Conservation (phyloP, 1,140 invertebrate species). For the Antheraea mylitta region DNA sequence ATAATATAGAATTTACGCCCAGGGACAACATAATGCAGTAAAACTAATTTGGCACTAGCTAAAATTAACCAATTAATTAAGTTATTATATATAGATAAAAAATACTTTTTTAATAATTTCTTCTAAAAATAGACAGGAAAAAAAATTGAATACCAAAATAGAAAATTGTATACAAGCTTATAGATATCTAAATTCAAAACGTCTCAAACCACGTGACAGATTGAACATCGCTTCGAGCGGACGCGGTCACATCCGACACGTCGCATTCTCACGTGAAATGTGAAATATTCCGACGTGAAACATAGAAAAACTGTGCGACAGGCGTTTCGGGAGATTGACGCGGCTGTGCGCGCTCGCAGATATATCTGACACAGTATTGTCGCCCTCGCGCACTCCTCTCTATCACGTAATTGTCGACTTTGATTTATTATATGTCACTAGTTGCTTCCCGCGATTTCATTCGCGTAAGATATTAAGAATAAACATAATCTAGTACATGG, state of each 20-base stretch:
- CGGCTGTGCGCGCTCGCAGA: conserved; percentile 6
- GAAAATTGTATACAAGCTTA: neutral
- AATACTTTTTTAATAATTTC: too few relatives aligned
- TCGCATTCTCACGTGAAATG: conserved; percentile 9
- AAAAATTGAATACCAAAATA: too few relatives aligned
- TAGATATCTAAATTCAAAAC: conserved; percentile 44
- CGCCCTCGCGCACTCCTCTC: conserved; percentile 15
- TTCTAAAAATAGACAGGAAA: too few relatives aligned
- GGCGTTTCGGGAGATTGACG: conserved; percentile 27
- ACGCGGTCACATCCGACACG: neutral
- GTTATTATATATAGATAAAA: too few relatives aligned
- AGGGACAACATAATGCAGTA: too few relatives aligned
- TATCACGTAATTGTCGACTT: conserved; percentile 11
- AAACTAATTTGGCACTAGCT: too few relatives aligned
- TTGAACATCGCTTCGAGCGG: conserved; percentile 23
- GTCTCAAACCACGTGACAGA: conserved; percentile 59
- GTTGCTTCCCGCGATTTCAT: too few relatives aligned
- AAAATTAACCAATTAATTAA: too few relatives aligned
- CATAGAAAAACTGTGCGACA: conserved; percentile 21
- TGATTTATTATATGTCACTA: conserved; percentile 1
- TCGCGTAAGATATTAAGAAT: too few relatives aligned
- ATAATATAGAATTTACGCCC: too few relatives aligned
- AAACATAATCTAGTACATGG: too few relatives aligned
- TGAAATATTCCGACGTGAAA: conserved; percentile 9
- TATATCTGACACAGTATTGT: conserved; percentile 12